Conservation (phyloP, 2,113 vertebrate genomes). For the Numida meleagris region DNA sequence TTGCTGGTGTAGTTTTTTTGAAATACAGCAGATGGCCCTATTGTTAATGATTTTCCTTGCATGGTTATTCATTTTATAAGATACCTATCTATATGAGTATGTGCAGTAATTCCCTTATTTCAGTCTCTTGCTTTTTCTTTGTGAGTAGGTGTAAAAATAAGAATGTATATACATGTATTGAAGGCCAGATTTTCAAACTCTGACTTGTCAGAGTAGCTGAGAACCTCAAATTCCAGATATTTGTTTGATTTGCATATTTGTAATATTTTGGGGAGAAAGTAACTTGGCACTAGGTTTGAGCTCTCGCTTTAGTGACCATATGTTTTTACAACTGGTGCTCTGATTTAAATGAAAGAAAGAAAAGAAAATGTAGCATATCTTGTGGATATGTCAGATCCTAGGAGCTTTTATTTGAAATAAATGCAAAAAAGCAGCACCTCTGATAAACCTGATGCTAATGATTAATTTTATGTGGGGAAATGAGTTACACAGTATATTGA, state of each 20-base stretch:
- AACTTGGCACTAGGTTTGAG: background rate
- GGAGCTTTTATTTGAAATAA: background rate
- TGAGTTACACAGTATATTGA: background rate
- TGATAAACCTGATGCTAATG: background rate
- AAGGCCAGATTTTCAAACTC: background rate
- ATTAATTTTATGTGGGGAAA: background rate
- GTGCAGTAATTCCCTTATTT: conserved; percentile 9
- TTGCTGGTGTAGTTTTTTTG: conserved; percentile 65
- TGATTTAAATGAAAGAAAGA: background rate
- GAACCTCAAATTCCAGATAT: background rate
- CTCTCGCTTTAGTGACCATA: background rate
- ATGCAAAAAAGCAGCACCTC: background rate
- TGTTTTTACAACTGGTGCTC: background rate
- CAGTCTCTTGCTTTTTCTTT: conserved; percentile 11
- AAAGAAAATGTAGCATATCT: background rate
- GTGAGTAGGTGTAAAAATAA: background rate
- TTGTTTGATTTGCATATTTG: background rate
- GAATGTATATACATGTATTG: background rate
- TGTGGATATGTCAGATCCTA: background rate
- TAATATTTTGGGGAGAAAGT: background rate
- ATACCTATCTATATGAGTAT: background rate
- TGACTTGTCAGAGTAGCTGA: background rate
- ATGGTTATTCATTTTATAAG: background rate
- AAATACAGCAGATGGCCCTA: conserved; percentile 79
- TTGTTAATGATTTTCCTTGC: conserved; percentile 73